phyloP scores from a whole-genome alignment of 2,797 vertebrate genomes.

The Perodicticus potto region DNA sequence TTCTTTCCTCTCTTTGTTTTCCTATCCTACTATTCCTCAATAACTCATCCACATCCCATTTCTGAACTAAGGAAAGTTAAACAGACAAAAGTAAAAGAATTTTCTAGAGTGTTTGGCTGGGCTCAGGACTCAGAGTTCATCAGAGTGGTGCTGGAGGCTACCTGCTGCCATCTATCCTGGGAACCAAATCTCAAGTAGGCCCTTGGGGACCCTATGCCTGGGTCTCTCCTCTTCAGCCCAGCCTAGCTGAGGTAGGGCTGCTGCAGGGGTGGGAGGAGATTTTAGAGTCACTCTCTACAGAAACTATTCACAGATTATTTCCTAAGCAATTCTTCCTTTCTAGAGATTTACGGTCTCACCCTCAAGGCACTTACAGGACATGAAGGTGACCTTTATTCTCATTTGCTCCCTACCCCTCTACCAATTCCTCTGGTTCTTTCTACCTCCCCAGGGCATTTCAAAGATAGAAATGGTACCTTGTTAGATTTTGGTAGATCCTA shows the following conservation, averaged over 20 bases:
- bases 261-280: background rate
- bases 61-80: constrained; percentile 52
- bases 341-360: background rate
- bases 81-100: background rate
- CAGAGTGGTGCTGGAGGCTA: background rate
- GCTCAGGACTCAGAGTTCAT: constrained; percentile 40
- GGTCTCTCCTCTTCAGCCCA: background rate
- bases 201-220: background rate
- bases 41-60: background rate
- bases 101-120: background rate
- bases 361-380: background rate
- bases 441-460: background rate
- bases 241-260: background rate
- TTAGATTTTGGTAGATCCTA: constrained; percentile 15
- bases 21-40: background rate
- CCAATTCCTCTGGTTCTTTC: background rate
- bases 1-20: background rate
- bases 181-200: background rate
- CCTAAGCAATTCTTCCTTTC: background rate
- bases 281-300: background rate
- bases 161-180: background rate
- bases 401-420: background rate
- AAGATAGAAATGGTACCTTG: background rate
- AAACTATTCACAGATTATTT: background rate
- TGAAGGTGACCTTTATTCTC: background rate